Conservation (phyloP, 2,113 vertebrate species). For the Prinia subflava region DNA sequence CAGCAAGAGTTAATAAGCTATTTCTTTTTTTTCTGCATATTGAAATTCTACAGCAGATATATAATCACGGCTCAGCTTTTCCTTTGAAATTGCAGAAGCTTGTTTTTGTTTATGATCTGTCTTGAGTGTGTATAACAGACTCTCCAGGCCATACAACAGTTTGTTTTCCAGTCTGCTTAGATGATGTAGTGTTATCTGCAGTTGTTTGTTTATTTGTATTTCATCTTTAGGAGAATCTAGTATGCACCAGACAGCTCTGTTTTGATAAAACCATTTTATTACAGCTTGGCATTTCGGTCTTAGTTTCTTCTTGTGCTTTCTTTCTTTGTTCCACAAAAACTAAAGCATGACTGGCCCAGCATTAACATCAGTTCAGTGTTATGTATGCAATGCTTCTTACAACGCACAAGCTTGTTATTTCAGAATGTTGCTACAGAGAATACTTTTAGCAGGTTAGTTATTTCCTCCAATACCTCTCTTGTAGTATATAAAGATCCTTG, state of each 20-base stretch:
- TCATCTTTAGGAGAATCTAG: conserved; percentile 47
- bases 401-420: neutral
- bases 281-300: neutral
- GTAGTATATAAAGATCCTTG: neutral
- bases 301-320: neutral
- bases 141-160: conserved; percentile 39
- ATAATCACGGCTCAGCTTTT: conserved; percentile 1
- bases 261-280: conserved; percentile 43
- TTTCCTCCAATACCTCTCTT: neutral
- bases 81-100: conserved; percentile 14
- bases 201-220: conserved; percentile 61
- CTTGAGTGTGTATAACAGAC: conserved; percentile 22
- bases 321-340: neutral
- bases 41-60: neutral
- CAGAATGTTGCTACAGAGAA: neutral
- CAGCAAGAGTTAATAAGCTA: neutral
- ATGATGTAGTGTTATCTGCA: conserved; percentile 18
- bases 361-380: neutral
- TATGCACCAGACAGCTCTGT: conserved; percentile 29
- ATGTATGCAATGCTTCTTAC: neutral
- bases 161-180: conserved; percentile 56
- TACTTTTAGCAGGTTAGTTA: neutral
- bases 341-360: neutral
- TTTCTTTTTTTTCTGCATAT: neutral
- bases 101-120: conserved; percentile 43